Conservation (phyloP, 2,113 vertebrate genomes). For the Platichthys flesus region DNA sequence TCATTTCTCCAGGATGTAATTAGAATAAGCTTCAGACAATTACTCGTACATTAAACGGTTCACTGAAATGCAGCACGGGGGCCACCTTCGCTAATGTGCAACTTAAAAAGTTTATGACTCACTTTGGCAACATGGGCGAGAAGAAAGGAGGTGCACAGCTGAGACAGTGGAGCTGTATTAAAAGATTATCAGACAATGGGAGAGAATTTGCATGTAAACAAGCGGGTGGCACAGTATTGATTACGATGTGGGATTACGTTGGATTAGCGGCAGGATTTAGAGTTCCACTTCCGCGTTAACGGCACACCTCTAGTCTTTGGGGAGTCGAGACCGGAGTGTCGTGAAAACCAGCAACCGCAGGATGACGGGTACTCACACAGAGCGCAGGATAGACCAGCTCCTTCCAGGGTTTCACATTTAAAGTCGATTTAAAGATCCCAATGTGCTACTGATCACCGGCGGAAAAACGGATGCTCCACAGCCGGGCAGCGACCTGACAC, state of each 20-base stretch:
- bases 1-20: slow-evolving; percentile 26
- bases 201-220: slow-evolving; percentile 61
- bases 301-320: slow-evolving; percentile 26
- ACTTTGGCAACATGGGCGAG: slow-evolving; percentile 33
- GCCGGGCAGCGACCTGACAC: neutral
- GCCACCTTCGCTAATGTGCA: neutral
- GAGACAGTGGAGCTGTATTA: slow-evolving; percentile 64
- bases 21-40: slow-evolving; percentile 21
- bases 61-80: neutral
- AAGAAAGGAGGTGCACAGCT: slow-evolving; percentile 21
- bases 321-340: slow-evolving; percentile 52
- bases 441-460: neutral
- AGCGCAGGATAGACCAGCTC: neutral
- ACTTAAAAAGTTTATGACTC: slow-evolving; percentile 55
- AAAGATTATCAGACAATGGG: slow-evolving; percentile 63
- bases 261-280: slow-evolving; percentile 66
- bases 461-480: neutral
- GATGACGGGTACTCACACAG: slow-evolving; percentile 21
- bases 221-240: slow-evolving; percentile 57
- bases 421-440: neutral
- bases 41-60: slow-evolving; percentile 2
- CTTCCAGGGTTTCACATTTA: neutral
- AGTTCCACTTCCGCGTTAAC: slow-evolving; percentile 58
- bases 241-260: slow-evolving; percentile 69
- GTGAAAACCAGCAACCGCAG: slow-evolving; percentile 5